Evolutionary conservation across 1,140 invertebrate genomes (phyloP), one percentile per base, ranked within the genome.

Genomic region (Drosophila lowei): DNA sequence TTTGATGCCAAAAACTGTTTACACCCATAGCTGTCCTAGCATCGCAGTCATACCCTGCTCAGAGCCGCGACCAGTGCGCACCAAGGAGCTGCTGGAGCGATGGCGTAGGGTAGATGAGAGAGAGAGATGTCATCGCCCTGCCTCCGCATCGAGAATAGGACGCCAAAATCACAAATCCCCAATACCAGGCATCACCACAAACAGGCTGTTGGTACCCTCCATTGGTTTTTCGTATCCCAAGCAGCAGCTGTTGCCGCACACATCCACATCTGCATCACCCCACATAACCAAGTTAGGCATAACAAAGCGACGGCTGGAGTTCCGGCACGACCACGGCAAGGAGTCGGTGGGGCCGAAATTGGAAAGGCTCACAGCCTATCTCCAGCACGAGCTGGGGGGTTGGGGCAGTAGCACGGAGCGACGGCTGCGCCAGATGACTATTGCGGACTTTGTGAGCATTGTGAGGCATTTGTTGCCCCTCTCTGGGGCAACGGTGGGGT

Each of bases 361-460:
- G 7, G 47, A 59, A 42, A 49, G 41, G 21, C 49, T 75, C 47
- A 16, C 28, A 9, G 15, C 23, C 16, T 46, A 42, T 9, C 16
- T 64, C 3, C n/a, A 48, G 38, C 44, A 57, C 4, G 15, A 16
- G 25, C 30, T 49, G 42, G 11, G 13, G 8, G 54, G 56, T 6
- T 75, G 72, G 47, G 38, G 30, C 11, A 21, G 9, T 34, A 65
- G 63, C 1, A 11, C 44, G 0, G 49, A 61, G 3, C 30, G 11
- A 7, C 72, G 72, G 21, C 6, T 83, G 5, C 47, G 49, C 6
- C 46, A 56, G 23, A 16, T 75, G 16, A 59, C 28, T 3, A 50
- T 75, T 25, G 28, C 58, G 11, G 79, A 84, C 47, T 65, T 84
- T 54, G 42, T 84, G 7, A 71, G 23, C 18, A 57, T 74, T 21